Conservation (phyloP, 2,113 vertebrate genomes). For the Mus spicilegus region DNA sequence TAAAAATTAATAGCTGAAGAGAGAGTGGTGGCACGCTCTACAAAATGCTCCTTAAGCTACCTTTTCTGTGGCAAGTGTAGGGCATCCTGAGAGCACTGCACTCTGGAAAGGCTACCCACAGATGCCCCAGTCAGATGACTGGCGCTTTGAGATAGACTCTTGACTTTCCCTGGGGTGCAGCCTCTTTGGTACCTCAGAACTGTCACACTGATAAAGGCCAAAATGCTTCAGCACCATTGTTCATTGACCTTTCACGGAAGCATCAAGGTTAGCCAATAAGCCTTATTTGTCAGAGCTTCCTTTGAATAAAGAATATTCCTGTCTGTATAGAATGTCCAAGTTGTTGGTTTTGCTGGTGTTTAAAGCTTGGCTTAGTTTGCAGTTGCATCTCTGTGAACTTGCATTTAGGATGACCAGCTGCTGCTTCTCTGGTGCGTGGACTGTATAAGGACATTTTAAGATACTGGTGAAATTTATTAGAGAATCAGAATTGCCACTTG, state of each 20-base stretch:
- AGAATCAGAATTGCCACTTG: background rate
- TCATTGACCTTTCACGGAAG: background rate
- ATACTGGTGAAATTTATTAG: conserved; percentile 7
- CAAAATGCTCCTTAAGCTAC: background rate
- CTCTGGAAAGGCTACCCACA: background rate
- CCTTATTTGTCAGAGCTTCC: background rate
- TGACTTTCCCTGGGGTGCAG: background rate
- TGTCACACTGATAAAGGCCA: rapidly evolving
- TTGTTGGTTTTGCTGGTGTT: background rate
- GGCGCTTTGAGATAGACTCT: background rate
- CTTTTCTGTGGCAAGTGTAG: background rate
- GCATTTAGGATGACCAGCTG: background rate
- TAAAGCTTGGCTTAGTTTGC: background rate
- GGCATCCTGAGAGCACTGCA: background rate
- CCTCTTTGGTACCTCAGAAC: background rate
- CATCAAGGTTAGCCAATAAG: background rate
- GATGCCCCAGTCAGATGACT: background rate
- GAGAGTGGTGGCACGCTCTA: background rate
- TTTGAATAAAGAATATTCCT: background rate
- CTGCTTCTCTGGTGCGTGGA: background rate
- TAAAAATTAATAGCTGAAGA: background rate
- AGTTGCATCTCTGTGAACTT: background rate
- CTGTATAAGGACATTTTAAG: background rate
- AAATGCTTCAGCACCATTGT: background rate
- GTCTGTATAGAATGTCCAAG: background rate